Conservation (phyloP, 2,113 vertebrate species). For the Taurulus bubalis region DNA sequence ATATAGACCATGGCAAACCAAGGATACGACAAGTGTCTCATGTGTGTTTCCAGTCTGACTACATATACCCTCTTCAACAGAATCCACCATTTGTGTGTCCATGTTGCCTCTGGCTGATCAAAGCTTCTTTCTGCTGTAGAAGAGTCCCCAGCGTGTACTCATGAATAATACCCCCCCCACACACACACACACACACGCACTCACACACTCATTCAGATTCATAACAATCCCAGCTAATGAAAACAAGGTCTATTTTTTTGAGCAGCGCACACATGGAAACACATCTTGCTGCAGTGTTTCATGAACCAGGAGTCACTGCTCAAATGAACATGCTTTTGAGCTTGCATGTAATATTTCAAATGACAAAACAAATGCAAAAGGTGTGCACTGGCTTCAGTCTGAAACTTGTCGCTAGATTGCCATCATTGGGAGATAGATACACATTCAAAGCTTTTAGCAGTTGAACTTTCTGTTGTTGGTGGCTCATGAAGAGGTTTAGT, state of each 20-base stretch:
- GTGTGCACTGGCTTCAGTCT: not conserved
- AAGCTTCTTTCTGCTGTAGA: conserved; percentile 47
- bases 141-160: conserved; percentile 7
- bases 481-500: not conserved
- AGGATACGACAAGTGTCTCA: not conserved
- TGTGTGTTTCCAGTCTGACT: conserved; percentile 6
- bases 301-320: conserved; percentile 36
- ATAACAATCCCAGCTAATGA: conserved; percentile 40
- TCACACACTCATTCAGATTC: conserved; percentile 19
- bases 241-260: conserved; percentile 19
- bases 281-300: conserved; percentile 20
- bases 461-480: not conserved
- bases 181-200: not conserved
- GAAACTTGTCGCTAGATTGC: not conserved
- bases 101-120: conserved; percentile 56
- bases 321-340: conserved; percentile 6
- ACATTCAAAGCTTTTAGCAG: not conserved
- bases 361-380: not conserved
- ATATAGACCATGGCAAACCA: conserved; percentile 1
- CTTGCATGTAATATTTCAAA: conserved; percentile 5
- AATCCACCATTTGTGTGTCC: conserved; percentile 34
- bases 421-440: not conserved
- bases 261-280: conserved; percentile 33
- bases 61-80: not conserved
- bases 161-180: conserved; percentile 23